Conservation (phyloP, 2,113 vertebrate species). For the Pituophis catenifer region DNA sequence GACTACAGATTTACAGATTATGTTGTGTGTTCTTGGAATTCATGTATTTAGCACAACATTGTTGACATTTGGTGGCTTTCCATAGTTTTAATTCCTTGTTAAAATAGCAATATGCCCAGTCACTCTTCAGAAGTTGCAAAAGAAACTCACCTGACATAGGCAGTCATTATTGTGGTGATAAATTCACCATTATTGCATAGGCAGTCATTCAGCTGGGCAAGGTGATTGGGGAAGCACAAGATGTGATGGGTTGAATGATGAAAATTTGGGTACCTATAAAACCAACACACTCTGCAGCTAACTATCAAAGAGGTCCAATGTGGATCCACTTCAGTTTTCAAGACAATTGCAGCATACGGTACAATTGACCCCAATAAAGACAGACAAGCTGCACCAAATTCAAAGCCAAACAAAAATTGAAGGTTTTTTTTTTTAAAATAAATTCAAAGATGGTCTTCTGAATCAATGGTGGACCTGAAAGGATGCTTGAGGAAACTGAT, state of each 20-base stretch:
- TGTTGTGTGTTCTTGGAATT: constrained; percentile 17
- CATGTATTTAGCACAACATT: not conserved
- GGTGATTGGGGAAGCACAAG: accelerated
- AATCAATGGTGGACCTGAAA: not conserved
- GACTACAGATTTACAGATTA: not conserved
- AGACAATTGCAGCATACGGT: not conserved
- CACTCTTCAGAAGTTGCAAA: not conserved
- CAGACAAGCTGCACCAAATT: not conserved
- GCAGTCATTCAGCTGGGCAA: not conserved
- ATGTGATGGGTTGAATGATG: not conserved
- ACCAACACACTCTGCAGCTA: not conserved
- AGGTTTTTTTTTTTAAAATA: not conserved
- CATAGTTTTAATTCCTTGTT: not conserved
- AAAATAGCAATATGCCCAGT: not conserved
- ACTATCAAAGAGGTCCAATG: not conserved
- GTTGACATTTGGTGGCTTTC: not conserved
- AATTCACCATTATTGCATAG: not conserved
- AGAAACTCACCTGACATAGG: constrained; percentile 9
- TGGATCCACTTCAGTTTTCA: not conserved
- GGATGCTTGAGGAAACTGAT: not conserved
- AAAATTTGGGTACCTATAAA: accelerated
- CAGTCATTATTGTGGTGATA: not conserved
- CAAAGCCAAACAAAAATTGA: not conserved
- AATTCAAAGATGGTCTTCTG: not conserved
- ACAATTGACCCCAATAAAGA: not conserved